phyloP scores from a whole-genome alignment of 2,888 invertebrate genomes.

The Lasioglossum figueresi region DNA sequence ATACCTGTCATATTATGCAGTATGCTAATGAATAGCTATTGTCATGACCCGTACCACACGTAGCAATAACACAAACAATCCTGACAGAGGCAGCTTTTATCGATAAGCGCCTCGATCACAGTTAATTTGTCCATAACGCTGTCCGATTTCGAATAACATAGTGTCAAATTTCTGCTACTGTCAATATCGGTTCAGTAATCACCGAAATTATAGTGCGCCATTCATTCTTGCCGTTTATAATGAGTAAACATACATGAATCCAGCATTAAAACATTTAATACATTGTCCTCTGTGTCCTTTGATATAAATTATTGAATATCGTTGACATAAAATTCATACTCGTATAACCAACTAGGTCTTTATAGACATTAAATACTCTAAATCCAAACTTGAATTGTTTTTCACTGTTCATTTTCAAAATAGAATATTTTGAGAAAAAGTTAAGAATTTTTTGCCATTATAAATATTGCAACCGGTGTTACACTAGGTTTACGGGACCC shows the following conservation, averaged over 20 bases:
- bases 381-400: not conserved
- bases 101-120: slow-evolving; percentile 30
- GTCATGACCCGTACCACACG: slow-evolving; percentile 54
- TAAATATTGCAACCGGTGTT: not conserved
- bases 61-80: slow-evolving; percentile 47
- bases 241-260: not conserved
- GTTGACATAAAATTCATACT: not conserved
- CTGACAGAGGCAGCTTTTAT: slow-evolving; percentile 40
- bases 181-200: not conserved
- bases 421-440: not conserved
- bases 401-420: not conserved
- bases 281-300: no score
- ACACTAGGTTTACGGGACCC: no score
- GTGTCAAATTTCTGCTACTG: not conserved
- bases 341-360: not conserved
- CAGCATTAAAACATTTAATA: not conserved
- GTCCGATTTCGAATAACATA: not conserved
- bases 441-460: not conserved
- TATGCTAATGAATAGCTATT: slow-evolving; percentile 68
- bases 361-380: not conserved
- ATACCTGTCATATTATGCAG: slow-evolving; percentile 58
- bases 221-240: not conserved
- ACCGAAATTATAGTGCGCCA: not conserved
- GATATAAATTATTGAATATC: not conserved
- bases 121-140: slow-evolving; percentile 18